phyloP scores from a whole-genome alignment of 2,797 vertebrate species.

The Premnoplex brunnescens region DNA sequence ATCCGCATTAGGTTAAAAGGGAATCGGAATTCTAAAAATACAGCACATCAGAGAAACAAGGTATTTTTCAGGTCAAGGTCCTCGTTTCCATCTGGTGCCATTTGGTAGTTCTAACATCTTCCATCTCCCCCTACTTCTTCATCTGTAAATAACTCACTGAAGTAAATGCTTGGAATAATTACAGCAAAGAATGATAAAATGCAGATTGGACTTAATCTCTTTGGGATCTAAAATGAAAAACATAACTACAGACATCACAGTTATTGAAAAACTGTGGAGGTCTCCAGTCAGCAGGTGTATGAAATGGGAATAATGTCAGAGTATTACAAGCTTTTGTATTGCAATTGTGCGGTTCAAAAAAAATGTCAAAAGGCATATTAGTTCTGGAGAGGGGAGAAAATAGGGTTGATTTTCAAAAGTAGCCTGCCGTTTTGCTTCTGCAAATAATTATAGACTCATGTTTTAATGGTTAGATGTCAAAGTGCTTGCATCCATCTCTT shows the following conservation, averaged over 20 bases:
- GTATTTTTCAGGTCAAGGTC: conserved; percentile 61
- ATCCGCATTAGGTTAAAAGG: conserved; percentile 61
- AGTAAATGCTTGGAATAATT: conserved; percentile 65
- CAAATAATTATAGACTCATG: conserved; percentile 12
- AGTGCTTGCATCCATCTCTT: conserved; percentile 5
- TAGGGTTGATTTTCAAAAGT: conserved; percentile 22
- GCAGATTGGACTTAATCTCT: conserved; percentile 46
- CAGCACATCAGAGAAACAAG: conserved; percentile 56
- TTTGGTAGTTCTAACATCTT: conserved; percentile 58
- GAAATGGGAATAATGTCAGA: conserved; percentile 12
- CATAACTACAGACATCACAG: not conserved
- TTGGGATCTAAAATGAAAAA: conserved; percentile 51
- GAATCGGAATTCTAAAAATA: conserved; percentile 66
- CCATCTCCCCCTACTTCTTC: conserved; percentile 47
- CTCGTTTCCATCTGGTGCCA: conserved; percentile 49
- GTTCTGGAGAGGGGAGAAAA: not conserved
- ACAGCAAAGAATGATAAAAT: conserved; percentile 54
- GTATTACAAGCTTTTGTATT: not conserved
- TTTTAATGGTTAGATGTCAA: not conserved
- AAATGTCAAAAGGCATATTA: not conserved
- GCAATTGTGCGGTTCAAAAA: conserved; percentile 2
- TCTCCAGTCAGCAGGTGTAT: conserved; percentile 7
- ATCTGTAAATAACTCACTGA: conserved; percentile 62
- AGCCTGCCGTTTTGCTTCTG: not conserved
- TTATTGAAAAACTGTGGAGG: conserved; percentile 12